Conservation (phyloP, 2,113 vertebrate genomes). For the Alosa alosa region DNA sequence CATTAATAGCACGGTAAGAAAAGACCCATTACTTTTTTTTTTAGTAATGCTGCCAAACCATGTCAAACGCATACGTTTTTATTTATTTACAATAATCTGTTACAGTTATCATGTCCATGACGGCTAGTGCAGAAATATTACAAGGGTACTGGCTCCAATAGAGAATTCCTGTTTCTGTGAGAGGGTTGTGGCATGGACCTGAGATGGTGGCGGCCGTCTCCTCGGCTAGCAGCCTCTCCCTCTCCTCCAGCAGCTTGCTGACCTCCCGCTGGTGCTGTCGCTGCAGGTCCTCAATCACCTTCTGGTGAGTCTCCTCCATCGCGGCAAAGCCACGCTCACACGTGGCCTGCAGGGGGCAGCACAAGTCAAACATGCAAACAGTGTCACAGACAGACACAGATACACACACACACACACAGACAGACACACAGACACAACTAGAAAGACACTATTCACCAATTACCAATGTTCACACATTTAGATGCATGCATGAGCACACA, state of each 20-base stretch:
- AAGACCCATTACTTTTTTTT: too few species aligned
- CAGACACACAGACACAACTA: not conserved
- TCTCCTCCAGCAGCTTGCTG: conserved; percentile 90
- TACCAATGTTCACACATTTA: conserved; percentile 14
- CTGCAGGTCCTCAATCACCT: conserved; percentile 92
- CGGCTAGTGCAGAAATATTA: not conserved
- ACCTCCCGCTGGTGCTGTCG: conserved; percentile 94
- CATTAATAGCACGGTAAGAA: too few species aligned
- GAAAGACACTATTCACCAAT: not conserved
- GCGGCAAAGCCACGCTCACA: conserved; percentile 95
- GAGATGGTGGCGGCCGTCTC: conserved; percentile 96
- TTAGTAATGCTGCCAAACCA: too few species aligned
- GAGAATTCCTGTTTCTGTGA: not conserved
- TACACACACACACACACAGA: not conserved
- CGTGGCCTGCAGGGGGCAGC: conserved; percentile 77
- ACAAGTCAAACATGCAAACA: not conserved
- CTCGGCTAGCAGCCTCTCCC: conserved; percentile 90
- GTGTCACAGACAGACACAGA: not conserved
- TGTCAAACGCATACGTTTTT: too few species aligned
- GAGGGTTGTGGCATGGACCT: conserved; percentile 65
- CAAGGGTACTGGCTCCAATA: not conserved
- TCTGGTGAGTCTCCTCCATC: conserved; percentile 98
- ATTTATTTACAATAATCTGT: too few species aligned
- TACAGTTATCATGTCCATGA: too few species aligned
- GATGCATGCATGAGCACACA: not conserved